Conservation (phyloP, 2,797 vertebrate genomes). For the Hybognathus amarus region DNA sequence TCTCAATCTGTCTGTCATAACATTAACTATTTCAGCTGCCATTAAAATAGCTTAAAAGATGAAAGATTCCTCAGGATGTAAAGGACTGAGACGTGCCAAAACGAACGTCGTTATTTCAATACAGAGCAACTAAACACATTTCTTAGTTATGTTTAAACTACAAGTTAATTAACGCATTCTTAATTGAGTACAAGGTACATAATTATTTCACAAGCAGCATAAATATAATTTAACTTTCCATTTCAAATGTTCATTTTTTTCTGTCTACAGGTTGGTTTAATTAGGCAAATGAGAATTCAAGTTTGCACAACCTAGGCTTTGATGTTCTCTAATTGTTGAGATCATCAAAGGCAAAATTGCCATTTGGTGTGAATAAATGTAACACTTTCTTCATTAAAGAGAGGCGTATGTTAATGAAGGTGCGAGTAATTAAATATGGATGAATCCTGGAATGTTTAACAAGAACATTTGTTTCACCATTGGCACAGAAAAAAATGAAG, state of each 20-base stretch:
- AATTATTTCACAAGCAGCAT: constrained; percentile 91
- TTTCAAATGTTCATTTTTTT: constrained; percentile 80
- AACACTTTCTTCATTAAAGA: constrained; percentile 83
- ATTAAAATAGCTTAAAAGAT: constrained; percentile 18
- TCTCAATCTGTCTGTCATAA: constrained; percentile 25
- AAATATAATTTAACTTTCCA: constrained; percentile 91
- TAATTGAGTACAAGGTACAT: constrained; percentile 92
- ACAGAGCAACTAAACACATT: constrained; percentile 66
- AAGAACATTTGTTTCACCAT: constrained; percentile 89
- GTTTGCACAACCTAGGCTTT: constrained; percentile 92
- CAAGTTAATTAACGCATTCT: constrained; percentile 92
- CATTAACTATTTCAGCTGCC: neutral
- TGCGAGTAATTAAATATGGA: constrained; percentile 93
- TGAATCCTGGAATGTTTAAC: constrained; percentile 91
- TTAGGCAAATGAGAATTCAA: constrained; percentile 93
- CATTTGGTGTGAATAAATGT: constrained; percentile 92
- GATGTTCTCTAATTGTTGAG: constrained; percentile 94
- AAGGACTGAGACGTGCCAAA: constrained; percentile 29
- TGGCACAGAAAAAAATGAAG: constrained; percentile 83
- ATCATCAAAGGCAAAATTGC: constrained; percentile 94
- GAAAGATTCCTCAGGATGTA: constrained; percentile 6
- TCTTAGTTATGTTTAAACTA: constrained; percentile 87
- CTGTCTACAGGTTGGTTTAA: constrained; percentile 93
- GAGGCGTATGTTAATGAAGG: constrained; percentile 90
- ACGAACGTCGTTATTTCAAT: constrained; percentile 45